phyloP scores from a whole-genome alignment of 2,797 vertebrate species.

The Cossypha caffra region DNA sequence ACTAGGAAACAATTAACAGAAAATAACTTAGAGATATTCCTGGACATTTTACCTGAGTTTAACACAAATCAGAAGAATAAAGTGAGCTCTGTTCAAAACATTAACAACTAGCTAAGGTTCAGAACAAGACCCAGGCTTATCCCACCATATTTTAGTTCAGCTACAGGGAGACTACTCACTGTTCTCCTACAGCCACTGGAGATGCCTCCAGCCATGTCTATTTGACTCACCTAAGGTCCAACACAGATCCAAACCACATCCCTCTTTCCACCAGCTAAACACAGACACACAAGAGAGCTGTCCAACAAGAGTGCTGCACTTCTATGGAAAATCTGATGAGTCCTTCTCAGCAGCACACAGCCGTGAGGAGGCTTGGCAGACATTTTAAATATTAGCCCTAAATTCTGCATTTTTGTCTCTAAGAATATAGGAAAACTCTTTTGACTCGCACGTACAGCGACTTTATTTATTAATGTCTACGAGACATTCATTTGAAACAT shows the following conservation, averaged over 20 bases:
- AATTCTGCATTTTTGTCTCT: not conserved
- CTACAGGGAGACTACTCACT: not conserved
- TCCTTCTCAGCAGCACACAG: not conserved
- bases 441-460: not conserved
- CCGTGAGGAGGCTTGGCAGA: not conserved
- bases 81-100: not conserved
- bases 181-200: not conserved
- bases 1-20: not conserved
- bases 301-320: not conserved
- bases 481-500: not conserved
- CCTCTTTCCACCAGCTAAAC: not conserved
- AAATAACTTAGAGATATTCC: not conserved
- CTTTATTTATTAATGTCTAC: not conserved
- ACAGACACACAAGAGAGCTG: not conserved
- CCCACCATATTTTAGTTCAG: not conserved
- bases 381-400: not conserved
- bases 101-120: not conserved
- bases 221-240: not conserved
- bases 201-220: not conserved
- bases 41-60: not conserved
- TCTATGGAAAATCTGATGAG: not conserved
- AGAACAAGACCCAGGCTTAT: not conserved
- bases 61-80: not conserved
- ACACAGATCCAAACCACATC: not conserved
- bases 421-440: not conserved